Conservation (phyloP, 2,888 invertebrate species). For the Catocala fraxini region DNA sequence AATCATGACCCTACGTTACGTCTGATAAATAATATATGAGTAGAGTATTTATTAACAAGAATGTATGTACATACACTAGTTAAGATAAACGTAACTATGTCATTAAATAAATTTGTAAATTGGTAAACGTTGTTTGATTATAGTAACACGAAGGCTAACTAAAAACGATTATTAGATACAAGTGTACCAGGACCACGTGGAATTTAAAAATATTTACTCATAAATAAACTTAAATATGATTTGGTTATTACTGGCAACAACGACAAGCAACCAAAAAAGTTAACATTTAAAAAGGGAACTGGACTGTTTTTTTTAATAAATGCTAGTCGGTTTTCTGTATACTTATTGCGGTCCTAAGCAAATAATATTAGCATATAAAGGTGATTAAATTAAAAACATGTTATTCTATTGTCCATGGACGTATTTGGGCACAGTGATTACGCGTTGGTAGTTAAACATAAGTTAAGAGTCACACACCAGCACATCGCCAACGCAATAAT, state of each 20-base stretch:
- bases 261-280: background rate
- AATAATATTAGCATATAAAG: conserved; percentile 15
- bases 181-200: conserved; percentile 2
- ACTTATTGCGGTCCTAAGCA: conserved; percentile 12
- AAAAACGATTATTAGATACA: conserved; percentile 8
- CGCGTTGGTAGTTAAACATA: conserved; percentile 18
- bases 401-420: conserved; percentile 6
- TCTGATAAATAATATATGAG: conserved; percentile 37
- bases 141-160: conserved; percentile 30
- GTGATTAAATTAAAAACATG: conserved; percentile 6
- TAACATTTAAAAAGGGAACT: conserved; percentile 5
- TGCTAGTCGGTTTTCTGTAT: background rate
- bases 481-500: conserved; percentile 27
- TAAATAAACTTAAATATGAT: background rate
- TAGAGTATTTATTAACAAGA: conserved; percentile 30
- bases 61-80: conserved; percentile 24
- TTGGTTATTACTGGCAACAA: conserved; percentile 9
- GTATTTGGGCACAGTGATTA: background rate
- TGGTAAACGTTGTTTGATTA: conserved; percentile 34
- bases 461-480: conserved; percentile 19
- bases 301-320: background rate
- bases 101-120: conserved; percentile 41
- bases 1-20: conserved; percentile 31
- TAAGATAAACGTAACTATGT: conserved; percentile 34
- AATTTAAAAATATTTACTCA: conserved; percentile 4